Conservation (phyloP, 2,113 vertebrate species). For the Phrynosoma blainvillii region DNA sequence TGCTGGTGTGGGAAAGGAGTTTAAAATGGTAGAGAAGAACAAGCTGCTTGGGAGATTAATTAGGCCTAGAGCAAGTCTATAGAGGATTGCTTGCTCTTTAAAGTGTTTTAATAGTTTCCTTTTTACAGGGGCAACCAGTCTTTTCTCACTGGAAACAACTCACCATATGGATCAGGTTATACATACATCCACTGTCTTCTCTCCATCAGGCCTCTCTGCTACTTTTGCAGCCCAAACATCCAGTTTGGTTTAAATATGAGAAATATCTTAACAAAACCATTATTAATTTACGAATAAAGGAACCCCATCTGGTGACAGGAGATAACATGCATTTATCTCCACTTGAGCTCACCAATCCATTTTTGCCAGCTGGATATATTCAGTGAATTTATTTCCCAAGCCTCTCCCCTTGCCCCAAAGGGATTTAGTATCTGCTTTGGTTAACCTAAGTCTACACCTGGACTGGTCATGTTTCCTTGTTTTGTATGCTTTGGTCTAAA, state of each 20-base stretch:
- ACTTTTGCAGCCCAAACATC: neutral
- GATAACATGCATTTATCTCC: neutral
- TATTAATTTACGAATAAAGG: neutral
- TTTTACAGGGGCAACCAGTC: neutral
- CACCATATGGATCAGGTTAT: neutral
- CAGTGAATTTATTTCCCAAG: neutral
- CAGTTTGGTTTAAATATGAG: neutral
- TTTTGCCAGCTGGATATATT: neutral
- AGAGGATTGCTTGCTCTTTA: neutral
- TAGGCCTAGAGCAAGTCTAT: too few species aligned
- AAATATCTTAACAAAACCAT: neutral
- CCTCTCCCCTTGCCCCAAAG: too few species aligned
- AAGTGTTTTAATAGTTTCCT: neutral
- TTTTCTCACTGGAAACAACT: neutral
- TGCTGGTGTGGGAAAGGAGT: neutral
- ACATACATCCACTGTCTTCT: neutral
- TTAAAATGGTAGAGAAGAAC: neutral
- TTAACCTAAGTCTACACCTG: too few species aligned
- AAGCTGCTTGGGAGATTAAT: neutral
- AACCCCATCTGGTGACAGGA: neutral
- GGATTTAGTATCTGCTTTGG: neutral
- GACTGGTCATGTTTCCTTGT: too few species aligned
- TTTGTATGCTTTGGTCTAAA: too few species aligned
- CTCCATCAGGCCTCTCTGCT: neutral
- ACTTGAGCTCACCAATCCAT: neutral